Base-by-base conservation (phyloP, 2,797 vertebrate species). In the Yasuhikotakia modesta region DNA sequence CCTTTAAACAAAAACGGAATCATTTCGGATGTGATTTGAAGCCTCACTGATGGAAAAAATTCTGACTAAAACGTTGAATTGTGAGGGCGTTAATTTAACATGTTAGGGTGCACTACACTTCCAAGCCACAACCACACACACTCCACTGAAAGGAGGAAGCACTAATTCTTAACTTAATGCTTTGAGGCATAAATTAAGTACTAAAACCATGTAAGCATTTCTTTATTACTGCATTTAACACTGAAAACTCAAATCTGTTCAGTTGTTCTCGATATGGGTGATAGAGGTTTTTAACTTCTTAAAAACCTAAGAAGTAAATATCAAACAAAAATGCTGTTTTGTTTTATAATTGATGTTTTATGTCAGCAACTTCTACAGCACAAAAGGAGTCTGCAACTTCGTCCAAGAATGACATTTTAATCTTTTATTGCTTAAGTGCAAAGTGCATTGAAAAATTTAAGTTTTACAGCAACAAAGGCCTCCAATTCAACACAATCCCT, bases 401-500 rank as follows among this genome's bases (percentile, higher is more conserved):
- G 68, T 82, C 64, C 57, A 55, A 74, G 68, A 75, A 91, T 90
- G 32, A 90, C 86, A 85, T 10, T 88, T 91, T 90, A 74, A 91
- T 90, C 82, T 80, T 88, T 89, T 52, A 61, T 81, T 85, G 75
- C 86, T 81, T 83, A 78, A 90, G 85, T 89, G 88, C 81, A 82
- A 89, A 81, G 69, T 79, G 83, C 80, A 84, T 75, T 90, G 60
- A 91, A 91, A 90, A 90, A 90, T 92, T 90, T 64, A 90, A 32
- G 43, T 46, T 19, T 77, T 48, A 48, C 46, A 48, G 39, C 10
- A 43, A 43, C 39, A 53, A 67, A 57, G 60, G 19, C 5, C 4
- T 21, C 60, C 39, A 7, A 43, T 19, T 65, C 58, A 48, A 46
- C 27, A 74, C 30, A 52, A 65, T 48, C 11, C 21, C 8, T 35